These are phyloP conservation scores for Aphelenchoides avenae DNA, from an alignment of 1,140 invertebrate species.

Conservation along the genomic window DNA sequence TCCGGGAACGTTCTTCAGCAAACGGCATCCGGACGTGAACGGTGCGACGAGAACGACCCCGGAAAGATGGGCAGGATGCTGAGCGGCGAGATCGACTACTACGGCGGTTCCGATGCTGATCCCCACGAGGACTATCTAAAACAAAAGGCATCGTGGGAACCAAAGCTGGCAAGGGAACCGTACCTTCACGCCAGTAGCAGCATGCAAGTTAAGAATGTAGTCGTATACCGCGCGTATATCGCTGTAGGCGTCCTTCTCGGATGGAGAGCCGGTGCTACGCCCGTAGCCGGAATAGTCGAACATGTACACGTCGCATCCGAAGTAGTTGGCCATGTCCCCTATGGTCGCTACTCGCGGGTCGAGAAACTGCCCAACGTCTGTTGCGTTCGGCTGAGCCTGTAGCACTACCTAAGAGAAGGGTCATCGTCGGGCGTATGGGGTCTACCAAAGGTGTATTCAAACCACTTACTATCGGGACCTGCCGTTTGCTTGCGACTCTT, in stretches of 20 bases:
- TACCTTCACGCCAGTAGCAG: background rate
- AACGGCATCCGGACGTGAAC: constrained; percentile 19
- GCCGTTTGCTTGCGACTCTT: no score
- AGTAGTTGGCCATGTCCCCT: constrained; percentile 3
- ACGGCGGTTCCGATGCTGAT: constrained; percentile 21
- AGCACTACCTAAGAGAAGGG: constrained; percentile 10
- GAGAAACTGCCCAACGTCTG: constrained; percentile 19
- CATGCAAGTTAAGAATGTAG: constrained; percentile 1
- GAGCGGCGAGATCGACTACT: constrained; percentile 15
- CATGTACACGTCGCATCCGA: constrained; percentile 11
- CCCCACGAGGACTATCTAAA: constrained; percentile 16
- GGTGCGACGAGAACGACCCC: constrained; percentile 27
- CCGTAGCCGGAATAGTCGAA: constrained; percentile 28
- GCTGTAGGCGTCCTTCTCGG: constrained; percentile 19
- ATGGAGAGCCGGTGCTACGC: constrained; percentile 7
- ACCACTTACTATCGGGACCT: no score
- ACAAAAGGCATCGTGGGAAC: background rate
- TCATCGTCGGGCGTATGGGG: background rate
- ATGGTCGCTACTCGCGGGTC: constrained; percentile 8
- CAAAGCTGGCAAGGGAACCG: background rate
- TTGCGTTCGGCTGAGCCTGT: constrained; percentile 18
- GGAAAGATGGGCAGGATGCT: constrained; percentile 1
- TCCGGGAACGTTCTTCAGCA: constrained; percentile 7
- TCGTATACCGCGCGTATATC: constrained; percentile 24
- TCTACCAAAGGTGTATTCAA: background rate